Evolutionary conservation across 2,797 vertebrate genomes (phyloP).

Genomic region (Microtus agrestis): DNA sequence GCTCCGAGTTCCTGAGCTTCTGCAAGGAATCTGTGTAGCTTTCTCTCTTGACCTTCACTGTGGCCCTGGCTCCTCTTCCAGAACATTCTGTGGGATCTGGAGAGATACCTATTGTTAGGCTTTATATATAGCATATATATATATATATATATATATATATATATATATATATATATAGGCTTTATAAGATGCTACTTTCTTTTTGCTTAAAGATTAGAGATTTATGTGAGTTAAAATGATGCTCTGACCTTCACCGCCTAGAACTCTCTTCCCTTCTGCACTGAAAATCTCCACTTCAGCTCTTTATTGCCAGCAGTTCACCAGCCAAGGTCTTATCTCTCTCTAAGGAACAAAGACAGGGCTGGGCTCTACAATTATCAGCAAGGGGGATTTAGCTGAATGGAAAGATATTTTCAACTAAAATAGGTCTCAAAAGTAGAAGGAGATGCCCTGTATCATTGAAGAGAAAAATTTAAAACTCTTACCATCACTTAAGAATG

Average conservation of each 20-base stretch:
- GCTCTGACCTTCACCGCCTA: fast-evolving
- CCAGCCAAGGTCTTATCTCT: no score
- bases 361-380: neutral
- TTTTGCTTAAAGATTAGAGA: neutral
- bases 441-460: neutral
- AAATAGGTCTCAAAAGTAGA: neutral
- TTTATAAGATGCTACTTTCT: neutral
- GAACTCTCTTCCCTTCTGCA: neutral
- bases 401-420: neutral
- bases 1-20: neutral
- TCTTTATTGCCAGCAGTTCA: neutral
- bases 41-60: neutral
- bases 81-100: neutral
- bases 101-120: neutral
- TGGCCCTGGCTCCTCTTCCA: neutral
- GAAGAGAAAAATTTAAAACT: neutral
- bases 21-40: neutral
- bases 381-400: neutral
- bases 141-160: no score
- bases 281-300: neutral
- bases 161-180: neutral
- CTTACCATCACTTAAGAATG: neutral
- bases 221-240: neutral
- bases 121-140: no score
- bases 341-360: neutral